Base-by-base conservation (phyloP, 2,113 vertebrate genomes). In the Hemicordylus capensis region DNA sequence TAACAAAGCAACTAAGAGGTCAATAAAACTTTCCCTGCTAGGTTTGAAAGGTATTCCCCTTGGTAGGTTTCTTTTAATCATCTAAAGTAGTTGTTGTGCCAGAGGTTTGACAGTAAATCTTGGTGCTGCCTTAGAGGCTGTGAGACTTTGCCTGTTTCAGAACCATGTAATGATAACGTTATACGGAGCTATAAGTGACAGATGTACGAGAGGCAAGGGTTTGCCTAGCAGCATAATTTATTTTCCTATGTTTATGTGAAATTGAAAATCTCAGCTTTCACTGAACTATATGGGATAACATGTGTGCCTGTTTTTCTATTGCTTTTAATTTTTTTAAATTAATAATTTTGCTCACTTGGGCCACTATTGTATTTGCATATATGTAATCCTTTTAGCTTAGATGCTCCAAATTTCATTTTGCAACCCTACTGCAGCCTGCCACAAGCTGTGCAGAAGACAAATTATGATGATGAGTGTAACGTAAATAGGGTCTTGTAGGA, bases 1-100 rank as follows among this genome's bases (percentile, higher is more conserved):
- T n/a, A 69, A 54, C 28, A 85, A 78, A 73, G 4, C 83, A 91
- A 81, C 58, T 19, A 42, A 87, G 75, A 58, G 64, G 64, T 84
- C 31, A 80, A 61, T 73, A 81, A 2, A 28, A 56, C 76, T 80
- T 1, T 0, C 42, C 31, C 56, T 81, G 4, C 76, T 80, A 8
- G 24, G 58, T 70, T 61, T 75, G 63, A 80, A 89, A 76, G 74
- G 37, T 59, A 37, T 74, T 85, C 39, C 58, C 20, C n/a, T 37
- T 44, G 34, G 28, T 42, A 26, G 75, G 48, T 17, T 70, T 79
- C 26, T 82, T 44, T 83, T 79, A 72, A 81, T 85, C 73, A 56
- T 91, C 26, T 81, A 84, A 83, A 42, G 2, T 63, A 14, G 0
- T 31, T 44, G 8, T 2, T 87, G 61, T 75, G 67, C 48, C 56